Conservation (phyloP, 53 echinoderm and acorn worm species). For the Antedon mediterranea region DNA sequence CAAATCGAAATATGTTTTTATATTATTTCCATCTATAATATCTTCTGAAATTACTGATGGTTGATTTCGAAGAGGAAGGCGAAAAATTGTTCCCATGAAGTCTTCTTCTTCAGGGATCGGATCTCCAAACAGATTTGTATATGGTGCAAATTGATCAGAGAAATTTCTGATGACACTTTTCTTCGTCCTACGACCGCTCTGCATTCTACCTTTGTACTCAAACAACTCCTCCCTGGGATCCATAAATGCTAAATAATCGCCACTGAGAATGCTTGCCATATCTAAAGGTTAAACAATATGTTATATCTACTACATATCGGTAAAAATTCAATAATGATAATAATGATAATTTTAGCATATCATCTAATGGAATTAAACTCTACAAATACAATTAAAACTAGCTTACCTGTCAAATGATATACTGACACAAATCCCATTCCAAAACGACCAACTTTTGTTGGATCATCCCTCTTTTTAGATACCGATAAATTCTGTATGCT, state of each 20-base stretch:
- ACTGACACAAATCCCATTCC: too few relatives aligned
- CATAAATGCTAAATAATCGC: constrained; percentile 1
- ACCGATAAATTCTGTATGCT: constrained; percentile 23
- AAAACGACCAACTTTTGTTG: too few relatives aligned
- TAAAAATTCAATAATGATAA: too few relatives aligned
- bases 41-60: background rate
- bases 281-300: background rate
- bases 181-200: background rate
- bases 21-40: background rate
- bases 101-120: background rate
- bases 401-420: constrained; percentile 31
- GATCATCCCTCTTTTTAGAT: too few relatives aligned
- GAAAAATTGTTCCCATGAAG: constrained; percentile 7
- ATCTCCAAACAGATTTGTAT: background rate
- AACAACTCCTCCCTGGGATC: constrained; percentile 18
- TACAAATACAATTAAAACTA: too few relatives aligned
- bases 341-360: too few relatives aligned
- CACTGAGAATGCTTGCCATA: constrained; percentile 20
- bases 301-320: too few relatives aligned
- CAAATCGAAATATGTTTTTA: background rate
- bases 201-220: background rate
- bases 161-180: background rate
- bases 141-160: constrained; percentile 18
- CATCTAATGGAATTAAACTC: too few relatives aligned
- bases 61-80: constrained; percentile 4